A percentile compares a stretch with the other conserved stretches of the same genome.
These are phyloP conservation scores for Phrixothrix hirtus DNA, from an alignment of 2,888 invertebrate species.

Conservation along the genomic window DNA sequence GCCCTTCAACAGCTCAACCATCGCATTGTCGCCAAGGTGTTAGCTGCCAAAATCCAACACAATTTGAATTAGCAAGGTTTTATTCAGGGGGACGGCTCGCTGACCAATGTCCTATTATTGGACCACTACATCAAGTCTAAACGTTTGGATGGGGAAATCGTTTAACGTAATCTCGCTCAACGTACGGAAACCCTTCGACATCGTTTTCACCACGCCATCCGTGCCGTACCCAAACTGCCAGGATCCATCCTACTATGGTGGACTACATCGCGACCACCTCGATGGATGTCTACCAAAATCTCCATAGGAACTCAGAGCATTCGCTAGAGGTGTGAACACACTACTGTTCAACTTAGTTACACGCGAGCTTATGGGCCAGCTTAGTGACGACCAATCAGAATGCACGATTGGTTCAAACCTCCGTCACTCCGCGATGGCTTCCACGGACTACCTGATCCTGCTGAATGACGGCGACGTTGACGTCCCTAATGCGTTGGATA, in stretches of 20 bases:
- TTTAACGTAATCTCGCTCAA: background rate
- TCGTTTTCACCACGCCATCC: background rate
- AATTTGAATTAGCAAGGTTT: background rate
- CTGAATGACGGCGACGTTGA: slow-evolving; percentile 9
- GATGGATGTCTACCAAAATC: background rate
- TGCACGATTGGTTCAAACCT: background rate
- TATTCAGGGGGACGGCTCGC: background rate
- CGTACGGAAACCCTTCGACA: slow-evolving; percentile 5
- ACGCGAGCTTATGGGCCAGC: background rate
- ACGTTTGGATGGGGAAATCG: background rate
- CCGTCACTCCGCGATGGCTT: slow-evolving; percentile 15
- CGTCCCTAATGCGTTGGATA: slow-evolving; percentile 4
- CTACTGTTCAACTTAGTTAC: slow-evolving; percentile 9
- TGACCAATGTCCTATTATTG: slow-evolving; percentile 17
- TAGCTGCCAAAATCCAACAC: background rate
- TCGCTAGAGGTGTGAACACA: slow-evolving; percentile 15
- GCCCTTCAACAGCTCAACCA: background rate
- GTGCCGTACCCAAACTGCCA: background rate
- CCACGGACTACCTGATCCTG: slow-evolving; percentile 34
- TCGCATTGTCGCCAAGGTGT: background rate
- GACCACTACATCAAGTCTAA: background rate
- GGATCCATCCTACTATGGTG: background rate
- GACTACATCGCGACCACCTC: too few relatives aligned
- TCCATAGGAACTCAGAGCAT: background rate
- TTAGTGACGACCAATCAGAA: background rate